A percentile compares a stretch with the other conserved stretches of the same genome.
Conservation (phyloP, 2,797 vertebrate genomes). For the Chelon auratus region DNA sequence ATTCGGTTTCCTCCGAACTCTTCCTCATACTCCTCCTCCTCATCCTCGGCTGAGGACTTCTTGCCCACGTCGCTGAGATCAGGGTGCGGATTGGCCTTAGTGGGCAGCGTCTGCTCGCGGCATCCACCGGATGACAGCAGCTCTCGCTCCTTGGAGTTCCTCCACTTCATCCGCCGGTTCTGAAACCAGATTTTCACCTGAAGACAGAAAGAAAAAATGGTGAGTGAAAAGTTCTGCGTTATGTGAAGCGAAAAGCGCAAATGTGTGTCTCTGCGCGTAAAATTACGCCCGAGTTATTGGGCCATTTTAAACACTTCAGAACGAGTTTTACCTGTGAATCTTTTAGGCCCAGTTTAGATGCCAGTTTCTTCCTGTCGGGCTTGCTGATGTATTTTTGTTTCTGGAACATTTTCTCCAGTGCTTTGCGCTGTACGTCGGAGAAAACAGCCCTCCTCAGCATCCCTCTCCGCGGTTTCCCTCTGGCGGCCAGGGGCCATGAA, state of each 20-base stretch:
- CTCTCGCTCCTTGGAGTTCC: slow-evolving; percentile 96
- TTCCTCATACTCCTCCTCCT: slow-evolving; percentile 72
- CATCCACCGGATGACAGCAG: slow-evolving; percentile 95
- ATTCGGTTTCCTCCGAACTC: slow-evolving; percentile 71
- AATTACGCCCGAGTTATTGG: not conserved
- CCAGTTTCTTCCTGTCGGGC: slow-evolving; percentile 95
- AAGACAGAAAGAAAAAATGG: accelerated
- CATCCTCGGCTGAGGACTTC: slow-evolving; percentile 87
- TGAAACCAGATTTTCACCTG: slow-evolving; percentile 99
- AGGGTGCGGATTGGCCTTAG: slow-evolving; percentile 95
- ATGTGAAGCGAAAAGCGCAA: not conserved
- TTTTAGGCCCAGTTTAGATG: slow-evolving; percentile 93
- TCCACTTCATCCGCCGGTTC: slow-evolving; percentile 98
- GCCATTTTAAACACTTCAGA: accelerated
- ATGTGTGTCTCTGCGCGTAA: not conserved
- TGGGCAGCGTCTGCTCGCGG: slow-evolving; percentile 95
- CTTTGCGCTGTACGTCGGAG: slow-evolving; percentile 97
- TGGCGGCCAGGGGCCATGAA: slow-evolving; percentile 93
- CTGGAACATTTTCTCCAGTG: slow-evolving; percentile 98
- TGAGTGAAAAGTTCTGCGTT: not conserved
- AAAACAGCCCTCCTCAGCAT: slow-evolving; percentile 97
- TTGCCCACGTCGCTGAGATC: slow-evolving; percentile 97
- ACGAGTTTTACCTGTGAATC: slow-evolving; percentile 91
- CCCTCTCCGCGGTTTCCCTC: slow-evolving; percentile 94
- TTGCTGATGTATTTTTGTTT: slow-evolving; percentile 99